Evolutionary conservation across 2,113 vertebrate genomes (phyloP).

Genomic region (Gymnorhina tibicen): DNA sequence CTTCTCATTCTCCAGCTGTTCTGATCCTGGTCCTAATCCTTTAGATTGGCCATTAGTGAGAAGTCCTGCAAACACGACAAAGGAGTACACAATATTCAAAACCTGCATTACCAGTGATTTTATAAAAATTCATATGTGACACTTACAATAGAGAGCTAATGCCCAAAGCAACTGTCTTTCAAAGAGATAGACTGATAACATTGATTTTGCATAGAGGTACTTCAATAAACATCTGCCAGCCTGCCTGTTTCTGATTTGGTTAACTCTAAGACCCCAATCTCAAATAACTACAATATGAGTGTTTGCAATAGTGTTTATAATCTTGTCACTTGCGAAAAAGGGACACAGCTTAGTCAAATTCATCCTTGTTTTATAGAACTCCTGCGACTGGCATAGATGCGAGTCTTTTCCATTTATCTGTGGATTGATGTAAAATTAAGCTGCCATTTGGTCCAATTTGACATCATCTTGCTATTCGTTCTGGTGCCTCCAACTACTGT

Average conservation of each 20-base stretch:
- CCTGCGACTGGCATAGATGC: neutral
- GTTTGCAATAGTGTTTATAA: neutral
- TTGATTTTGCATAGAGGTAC: neutral
- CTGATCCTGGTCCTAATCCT: conserved; percentile 86
- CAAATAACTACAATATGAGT: neutral
- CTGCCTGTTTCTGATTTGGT: neutral
- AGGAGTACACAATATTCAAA: conserved; percentile 45
- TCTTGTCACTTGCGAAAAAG: neutral
- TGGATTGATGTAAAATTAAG: neutral
- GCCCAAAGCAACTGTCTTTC: neutral
- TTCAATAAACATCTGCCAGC: neutral
- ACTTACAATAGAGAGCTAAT: neutral
- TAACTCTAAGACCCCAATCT: neutral
- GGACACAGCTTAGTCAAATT: neutral
- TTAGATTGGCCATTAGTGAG: conserved; percentile 89
- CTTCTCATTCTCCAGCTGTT: conserved; percentile 86
- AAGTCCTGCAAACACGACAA: conserved; percentile 80
- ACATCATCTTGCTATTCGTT: neutral
- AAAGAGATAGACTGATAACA: neutral
- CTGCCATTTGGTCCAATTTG: neutral
- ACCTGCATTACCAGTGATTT: neutral
- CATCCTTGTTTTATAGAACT: neutral
- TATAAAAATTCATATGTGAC: neutral
- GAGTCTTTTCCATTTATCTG: neutral
- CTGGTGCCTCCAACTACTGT: neutral